Evolutionary conservation across 2,797 vertebrate species (phyloP).

Genomic region (Sebastes steindachneri): DNA sequence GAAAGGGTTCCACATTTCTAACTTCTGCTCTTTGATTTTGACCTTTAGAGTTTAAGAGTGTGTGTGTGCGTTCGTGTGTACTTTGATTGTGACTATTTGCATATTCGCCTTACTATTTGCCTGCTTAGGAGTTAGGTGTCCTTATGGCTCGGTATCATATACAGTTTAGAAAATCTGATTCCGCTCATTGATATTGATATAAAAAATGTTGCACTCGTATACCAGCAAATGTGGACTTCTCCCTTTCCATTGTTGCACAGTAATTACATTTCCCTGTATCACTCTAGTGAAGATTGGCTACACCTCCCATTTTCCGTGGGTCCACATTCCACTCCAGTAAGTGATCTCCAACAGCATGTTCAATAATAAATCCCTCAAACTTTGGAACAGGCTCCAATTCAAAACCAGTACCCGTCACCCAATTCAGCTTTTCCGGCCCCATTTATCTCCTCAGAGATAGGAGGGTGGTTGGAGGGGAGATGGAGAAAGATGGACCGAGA

Average conservation of each 20-base stretch:
- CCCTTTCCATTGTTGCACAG: neutral
- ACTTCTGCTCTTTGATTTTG: neutral
- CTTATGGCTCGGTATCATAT: neutral
- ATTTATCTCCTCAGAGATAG: conserved; percentile 38
- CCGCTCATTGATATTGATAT: neutral
- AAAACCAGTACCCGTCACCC: neutral
- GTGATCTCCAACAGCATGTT: neutral
- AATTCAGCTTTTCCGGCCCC: neutral
- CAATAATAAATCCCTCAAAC: neutral
- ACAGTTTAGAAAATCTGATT: neutral
- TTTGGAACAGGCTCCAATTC: neutral
- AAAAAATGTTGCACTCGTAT: neutral
- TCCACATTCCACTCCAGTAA: neutral
- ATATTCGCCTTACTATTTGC: neutral
- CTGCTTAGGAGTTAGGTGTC: neutral
- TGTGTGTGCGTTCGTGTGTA: neutral
- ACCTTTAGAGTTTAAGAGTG: neutral
- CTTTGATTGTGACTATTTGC: neutral
- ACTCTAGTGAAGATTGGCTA: neutral
- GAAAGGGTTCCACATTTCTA: neutral
- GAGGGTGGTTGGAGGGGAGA: neutral
- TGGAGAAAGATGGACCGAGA: conserved; percentile 14
- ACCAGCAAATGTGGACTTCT: neutral
- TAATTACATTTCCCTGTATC: neutral
- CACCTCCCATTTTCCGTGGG: neutral